Evolutionary conservation across 2,113 vertebrate species (phyloP), one percentile per base, ranked within the genome.

Genomic region (Tichodroma muraria): DNA sequence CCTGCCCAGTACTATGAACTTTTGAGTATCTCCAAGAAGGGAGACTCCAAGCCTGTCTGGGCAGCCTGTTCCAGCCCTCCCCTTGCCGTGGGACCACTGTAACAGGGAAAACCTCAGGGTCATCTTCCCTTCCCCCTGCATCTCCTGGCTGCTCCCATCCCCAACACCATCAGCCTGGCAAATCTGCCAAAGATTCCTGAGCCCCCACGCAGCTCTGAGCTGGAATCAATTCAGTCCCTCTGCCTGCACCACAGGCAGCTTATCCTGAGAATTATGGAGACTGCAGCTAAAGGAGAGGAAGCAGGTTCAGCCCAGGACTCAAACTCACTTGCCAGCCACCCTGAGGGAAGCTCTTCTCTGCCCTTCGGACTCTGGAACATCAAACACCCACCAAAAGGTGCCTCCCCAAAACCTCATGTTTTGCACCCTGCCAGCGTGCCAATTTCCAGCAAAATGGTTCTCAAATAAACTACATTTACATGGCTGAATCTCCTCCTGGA

Each of bases 271-370:
- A 12, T 20, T 6, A 8, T 1, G 40, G 60, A 15, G 69, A 4
- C 8, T 4, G 40, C 30, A 80, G 88, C 63, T 15, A 2, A 23
- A 15, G 60, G 8, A 31, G 78, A 63, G 54, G 79, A 35, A 31
- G 66, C 84, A 40, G 90, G 94, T 63, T 96, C 95, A 95, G 92
- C 68, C 71, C 20, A 50, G 94, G 92, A 94, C 76, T 88, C 59
- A 15, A 61, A 47, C 27, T 61, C 82, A 2, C 64, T 60, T 22
- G 31, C 70, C 84, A 94, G 85, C 71, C 95, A 1, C 79, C 88
- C 92, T 21, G 90, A 65, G 79, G 88, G 79, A 65, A 80, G 71
- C 80, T 25, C 66, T 42, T 30, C 75, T 42, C 54, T 96, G 95
- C 92, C 95, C 94, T 82, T 77, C 11, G 40, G 90, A 15, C 82